Evolutionary conservation across 2,797 vertebrate genomes (phyloP).

Genomic region (Ctenochaetus hawaiiensis): DNA sequence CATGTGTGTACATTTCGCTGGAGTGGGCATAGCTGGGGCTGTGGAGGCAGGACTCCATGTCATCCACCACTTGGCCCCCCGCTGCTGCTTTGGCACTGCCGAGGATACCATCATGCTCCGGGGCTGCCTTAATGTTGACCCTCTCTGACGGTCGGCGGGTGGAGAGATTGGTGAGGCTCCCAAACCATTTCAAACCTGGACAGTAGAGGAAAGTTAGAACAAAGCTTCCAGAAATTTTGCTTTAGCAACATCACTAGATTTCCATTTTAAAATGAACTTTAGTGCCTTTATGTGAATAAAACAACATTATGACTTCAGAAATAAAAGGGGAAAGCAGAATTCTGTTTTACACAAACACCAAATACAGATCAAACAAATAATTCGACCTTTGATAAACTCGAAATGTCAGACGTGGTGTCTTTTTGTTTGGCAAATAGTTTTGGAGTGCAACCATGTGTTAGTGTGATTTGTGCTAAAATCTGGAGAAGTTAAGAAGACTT

Average conservation of each 20-base stretch:
- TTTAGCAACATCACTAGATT: neutral
- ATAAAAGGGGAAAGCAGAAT: neutral
- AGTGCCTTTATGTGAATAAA: neutral
- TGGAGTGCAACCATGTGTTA: too few species aligned
- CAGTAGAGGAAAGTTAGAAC: neutral
- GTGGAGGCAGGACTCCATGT: slow-evolving; percentile 81
- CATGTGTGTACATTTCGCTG: slow-evolving; percentile 90
- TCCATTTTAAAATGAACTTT: neutral
- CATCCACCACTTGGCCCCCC: slow-evolving; percentile 80
- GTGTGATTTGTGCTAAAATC: too few species aligned
- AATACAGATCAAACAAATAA: neutral
- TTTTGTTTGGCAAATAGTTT: too few species aligned
- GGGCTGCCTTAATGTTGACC: slow-evolving; percentile 3
- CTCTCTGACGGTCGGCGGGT: slow-evolving; percentile 60
- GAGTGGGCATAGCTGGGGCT: slow-evolving; percentile 85
- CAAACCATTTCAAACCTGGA: slow-evolving; percentile 90
- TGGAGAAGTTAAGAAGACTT: too few species aligned
- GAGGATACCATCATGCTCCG: slow-evolving; percentile 34
- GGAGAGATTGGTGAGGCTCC: slow-evolving; percentile 88
- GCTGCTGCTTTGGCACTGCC: slow-evolving; percentile 13
- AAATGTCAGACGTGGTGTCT: neutral
- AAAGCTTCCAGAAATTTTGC: neutral
- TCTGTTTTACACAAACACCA: neutral
- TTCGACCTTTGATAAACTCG: neutral
- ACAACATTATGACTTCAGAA: neutral